phyloP scores from a whole-genome alignment of 2,113 vertebrate genomes.

The Falco punctatus region DNA sequence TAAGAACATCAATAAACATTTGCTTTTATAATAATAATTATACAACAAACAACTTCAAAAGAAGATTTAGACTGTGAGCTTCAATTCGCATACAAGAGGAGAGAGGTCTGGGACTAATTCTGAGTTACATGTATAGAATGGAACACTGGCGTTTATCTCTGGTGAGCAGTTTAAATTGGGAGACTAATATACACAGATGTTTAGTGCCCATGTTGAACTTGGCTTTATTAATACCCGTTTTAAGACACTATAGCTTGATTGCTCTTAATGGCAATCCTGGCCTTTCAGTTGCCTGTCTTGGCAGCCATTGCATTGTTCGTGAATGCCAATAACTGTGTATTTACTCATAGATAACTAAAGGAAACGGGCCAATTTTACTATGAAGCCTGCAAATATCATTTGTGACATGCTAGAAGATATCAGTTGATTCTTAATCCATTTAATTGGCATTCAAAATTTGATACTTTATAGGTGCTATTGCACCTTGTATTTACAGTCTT shows the following conservation, averaged over 20 bases:
- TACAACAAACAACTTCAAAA: neutral
- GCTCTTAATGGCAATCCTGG: neutral
- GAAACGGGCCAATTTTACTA: neutral
- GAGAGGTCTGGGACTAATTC: neutral
- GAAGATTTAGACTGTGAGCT: neutral
- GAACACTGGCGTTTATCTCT: neutral
- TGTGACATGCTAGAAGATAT: neutral
- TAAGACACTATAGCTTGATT: neutral
- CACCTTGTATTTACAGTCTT: neutral
- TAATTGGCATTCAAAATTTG: neutral
- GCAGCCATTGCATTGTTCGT: neutral
- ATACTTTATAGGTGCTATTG: neutral
- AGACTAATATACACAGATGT: neutral
- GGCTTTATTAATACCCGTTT: neutral
- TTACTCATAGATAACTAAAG: neutral
- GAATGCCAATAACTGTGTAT: neutral
- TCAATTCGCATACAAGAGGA: neutral
- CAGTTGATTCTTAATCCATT: neutral
- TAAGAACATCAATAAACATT: slow-evolving; percentile 16
- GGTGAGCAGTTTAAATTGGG: neutral
- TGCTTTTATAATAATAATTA: slow-evolving; percentile 17
- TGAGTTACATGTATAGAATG: neutral
- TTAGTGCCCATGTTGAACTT: neutral
- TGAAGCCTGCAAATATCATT: neutral
- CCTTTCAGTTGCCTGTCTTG: neutral